phyloP scores from a whole-genome alignment of 2,888 invertebrate species.

The Eilema griseolum region DNA sequence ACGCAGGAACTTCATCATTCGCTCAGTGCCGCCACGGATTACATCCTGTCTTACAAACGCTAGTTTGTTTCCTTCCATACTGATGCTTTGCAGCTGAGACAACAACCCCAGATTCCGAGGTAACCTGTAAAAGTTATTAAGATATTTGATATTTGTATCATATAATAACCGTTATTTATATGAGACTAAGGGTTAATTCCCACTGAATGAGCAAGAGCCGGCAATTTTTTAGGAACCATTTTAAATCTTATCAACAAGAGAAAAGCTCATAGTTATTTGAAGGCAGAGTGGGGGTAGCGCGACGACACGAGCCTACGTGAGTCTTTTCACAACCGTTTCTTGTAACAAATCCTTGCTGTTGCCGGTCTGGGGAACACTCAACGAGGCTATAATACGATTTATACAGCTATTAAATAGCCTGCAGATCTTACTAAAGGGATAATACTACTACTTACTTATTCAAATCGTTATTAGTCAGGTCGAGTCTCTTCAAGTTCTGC shows the following conservation, averaged over 20 bases:
- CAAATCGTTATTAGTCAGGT: conserved; percentile 93
- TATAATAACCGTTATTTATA: too few species aligned
- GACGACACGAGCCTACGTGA: too few species aligned
- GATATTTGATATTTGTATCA: too few species aligned
- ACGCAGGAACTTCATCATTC: conserved; percentile 92
- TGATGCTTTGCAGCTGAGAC: conserved; percentile 93
- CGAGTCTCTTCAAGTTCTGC: conserved; percentile 92
- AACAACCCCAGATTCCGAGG: conserved; percentile 85
- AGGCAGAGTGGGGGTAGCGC: too few species aligned
- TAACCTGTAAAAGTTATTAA: conserved; percentile 58
- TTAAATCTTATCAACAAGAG: too few species aligned
- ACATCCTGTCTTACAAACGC: conserved; percentile 94
- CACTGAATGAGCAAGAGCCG: too few species aligned
- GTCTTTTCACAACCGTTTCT: too few species aligned
- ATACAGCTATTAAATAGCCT: not conserved
- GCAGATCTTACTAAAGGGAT: not conserved
- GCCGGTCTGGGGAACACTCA: too few species aligned
- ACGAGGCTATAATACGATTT: not conserved
- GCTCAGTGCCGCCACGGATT: conserved; percentile 93
- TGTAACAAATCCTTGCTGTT: too few species aligned
- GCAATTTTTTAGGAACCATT: too few species aligned
- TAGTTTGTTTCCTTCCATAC: conserved; percentile 95
- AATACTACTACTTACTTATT: conserved; percentile 74
- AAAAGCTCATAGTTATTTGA: too few species aligned
- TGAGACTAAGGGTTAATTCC: too few species aligned